Evolutionary conservation across 2,113 vertebrate species (phyloP).

Genomic region (Prochilodus magdalenae): DNA sequence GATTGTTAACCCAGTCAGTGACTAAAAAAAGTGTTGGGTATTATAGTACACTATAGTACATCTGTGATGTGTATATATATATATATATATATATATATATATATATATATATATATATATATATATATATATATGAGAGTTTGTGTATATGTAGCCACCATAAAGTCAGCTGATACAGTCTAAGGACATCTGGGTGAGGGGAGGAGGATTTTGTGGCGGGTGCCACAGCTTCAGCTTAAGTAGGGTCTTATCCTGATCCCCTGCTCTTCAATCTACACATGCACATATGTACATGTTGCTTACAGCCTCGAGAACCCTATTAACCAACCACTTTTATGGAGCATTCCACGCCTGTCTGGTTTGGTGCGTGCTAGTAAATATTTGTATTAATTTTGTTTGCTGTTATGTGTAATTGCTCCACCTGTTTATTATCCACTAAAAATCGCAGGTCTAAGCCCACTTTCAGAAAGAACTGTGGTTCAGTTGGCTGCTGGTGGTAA

Average conservation of each 20-base stretch:
- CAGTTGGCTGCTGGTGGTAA: no score
- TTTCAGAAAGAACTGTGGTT: no score
- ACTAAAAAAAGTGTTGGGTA: not conserved
- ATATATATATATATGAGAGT: not conserved
- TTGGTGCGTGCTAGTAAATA: no score
- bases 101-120: not conserved
- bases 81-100: not conserved
- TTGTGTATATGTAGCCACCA: constrained; percentile 51
- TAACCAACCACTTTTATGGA: not conserved
- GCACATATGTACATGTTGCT: not conserved
- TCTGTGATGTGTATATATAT: no score
- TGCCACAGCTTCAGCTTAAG: constrained; percentile 65
- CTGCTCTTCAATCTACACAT: constrained; percentile 53
- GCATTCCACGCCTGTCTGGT: no score
- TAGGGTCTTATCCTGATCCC: constrained; percentile 71
- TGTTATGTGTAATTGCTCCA: no score
- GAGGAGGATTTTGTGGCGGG: constrained; percentile 23
- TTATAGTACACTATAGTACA: no score
- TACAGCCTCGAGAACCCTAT: not conserved
- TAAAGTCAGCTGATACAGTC: constrained; percentile 53
- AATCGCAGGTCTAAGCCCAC: no score
- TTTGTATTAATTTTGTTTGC: no score
- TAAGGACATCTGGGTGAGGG: constrained; percentile 70
- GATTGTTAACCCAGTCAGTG: not conserved
- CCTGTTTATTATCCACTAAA: no score